phyloP scores from a whole-genome alignment of 2,888 invertebrate genomes.

The Melanostoma mellinum region DNA sequence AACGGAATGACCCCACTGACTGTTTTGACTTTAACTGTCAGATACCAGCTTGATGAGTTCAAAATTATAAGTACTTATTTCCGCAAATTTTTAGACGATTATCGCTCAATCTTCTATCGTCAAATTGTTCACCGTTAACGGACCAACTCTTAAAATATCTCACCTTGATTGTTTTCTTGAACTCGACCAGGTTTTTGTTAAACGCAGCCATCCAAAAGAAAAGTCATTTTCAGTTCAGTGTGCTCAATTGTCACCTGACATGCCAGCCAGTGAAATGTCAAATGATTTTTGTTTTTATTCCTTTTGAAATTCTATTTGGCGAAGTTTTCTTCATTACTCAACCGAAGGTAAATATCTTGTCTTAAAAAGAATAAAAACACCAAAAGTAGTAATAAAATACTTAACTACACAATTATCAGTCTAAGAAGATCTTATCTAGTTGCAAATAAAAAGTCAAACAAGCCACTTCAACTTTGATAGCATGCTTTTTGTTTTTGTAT shows the following conservation, averaged over 20 bases:
- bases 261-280: constrained; percentile 51
- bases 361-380: constrained; percentile 12
- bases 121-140: background rate
- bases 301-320: constrained; percentile 29
- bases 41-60: too few relatives aligned
- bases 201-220: constrained; percentile 28
- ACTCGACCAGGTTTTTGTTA: background rate
- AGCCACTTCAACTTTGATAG: constrained; percentile 26
- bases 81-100: too few relatives aligned
- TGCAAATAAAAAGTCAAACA: constrained; percentile 1
- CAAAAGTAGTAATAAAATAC: background rate
- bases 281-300: constrained; percentile 55
- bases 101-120: too few relatives aligned
- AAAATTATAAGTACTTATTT: too few relatives aligned
- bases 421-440: constrained; percentile 1
- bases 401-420: background rate
- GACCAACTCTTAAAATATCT: background rate
- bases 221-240: constrained; percentile 39
- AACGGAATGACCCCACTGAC: too few relatives aligned
- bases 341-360: constrained; percentile 9
- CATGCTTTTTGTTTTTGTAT: background rate
- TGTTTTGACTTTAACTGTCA: too few relatives aligned
- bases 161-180: background rate
- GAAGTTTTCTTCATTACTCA: constrained; percentile 5
- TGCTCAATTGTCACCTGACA: constrained; percentile 17